Base-by-base conservation (phyloP, 2,113 vertebrate genomes). In the Onychorhynchus coronatus region DNA sequence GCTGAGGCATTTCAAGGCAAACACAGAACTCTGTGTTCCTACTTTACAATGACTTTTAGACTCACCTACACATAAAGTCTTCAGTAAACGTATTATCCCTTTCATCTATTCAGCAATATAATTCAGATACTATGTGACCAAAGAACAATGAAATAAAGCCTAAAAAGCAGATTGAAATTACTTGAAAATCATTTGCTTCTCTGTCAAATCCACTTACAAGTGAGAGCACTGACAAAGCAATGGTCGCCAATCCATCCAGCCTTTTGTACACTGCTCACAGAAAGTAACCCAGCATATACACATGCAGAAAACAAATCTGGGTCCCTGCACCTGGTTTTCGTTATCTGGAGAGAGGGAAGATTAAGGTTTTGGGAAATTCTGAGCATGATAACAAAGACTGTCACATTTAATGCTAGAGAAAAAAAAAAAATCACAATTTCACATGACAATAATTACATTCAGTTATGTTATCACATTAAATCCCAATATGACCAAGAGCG, bases 261-360 rank as follows among this genome's bases (percentile, higher is more conserved):
- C 66, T 55, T 88, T 46, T 49, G 41, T 24, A 61, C 24, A 1
- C 12, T 15, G 27, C 85, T 35, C 63, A 82, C 14, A 13, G 68
- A 96, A 78, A 58, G 72, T 44, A 82, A 50, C 52, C 52, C 15
- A 6, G 25, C 41, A 33, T 3, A 39, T 1, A 33, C 53, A 27
- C 5, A 59, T 0, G 30, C 27, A 44, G 33, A 44, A 77, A 91
- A 86, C 52, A 65, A 91, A 30, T 28, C 50, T 73, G 46, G 30
- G 75, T 63, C 33, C 59, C 68, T 52, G 30, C 4, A 5, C 47
- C 77, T 35, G 46, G 53, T 70, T 49, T n/a, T 14, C 41, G 63
- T 49, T 47, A 19, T 13, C 50, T 58, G 59, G 31, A 58, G 9
- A 44, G 0, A 19, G 0, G 0, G 8, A 44, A 75, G 37, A 41